Evolutionary conservation across 2,797 vertebrate species (phyloP).

Genomic region (Ficedula albicollis): DNA sequence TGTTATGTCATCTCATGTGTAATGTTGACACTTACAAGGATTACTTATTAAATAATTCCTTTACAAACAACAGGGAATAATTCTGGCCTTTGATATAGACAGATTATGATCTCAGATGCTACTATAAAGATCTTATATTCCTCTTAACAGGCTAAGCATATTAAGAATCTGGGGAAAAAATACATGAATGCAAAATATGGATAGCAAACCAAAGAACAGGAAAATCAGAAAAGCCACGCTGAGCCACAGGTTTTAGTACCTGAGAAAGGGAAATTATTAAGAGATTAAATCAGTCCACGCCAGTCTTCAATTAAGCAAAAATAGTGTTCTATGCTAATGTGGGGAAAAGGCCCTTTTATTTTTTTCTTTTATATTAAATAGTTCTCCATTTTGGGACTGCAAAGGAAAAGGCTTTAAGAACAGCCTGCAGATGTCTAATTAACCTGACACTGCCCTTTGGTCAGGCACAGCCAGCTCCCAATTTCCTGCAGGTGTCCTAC

Average conservation of each 20-base stretch:
- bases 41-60: constrained; percentile 76
- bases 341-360: background rate
- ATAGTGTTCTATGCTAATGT: constrained; percentile 1
- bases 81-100: constrained; percentile 70
- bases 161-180: constrained; percentile 31
- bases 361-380: background rate
- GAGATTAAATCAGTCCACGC: constrained; percentile 13
- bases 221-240: constrained; percentile 33
- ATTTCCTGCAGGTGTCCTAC: constrained; percentile 15
- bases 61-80: constrained; percentile 72
- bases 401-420: background rate
- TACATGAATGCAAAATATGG: constrained; percentile 21
- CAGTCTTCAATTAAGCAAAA: constrained; percentile 44
- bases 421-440: constrained; percentile 28
- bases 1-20: constrained; percentile 66
- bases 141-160: constrained; percentile 38
- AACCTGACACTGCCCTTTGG: background rate
- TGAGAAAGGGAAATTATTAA: constrained; percentile 43
- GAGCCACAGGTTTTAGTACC: constrained; percentile 38
- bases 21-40: constrained; percentile 67
- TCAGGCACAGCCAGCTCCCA: constrained; percentile 10
- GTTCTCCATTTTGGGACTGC: background rate
- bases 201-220: constrained; percentile 31
- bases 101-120: constrained; percentile 68
- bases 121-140: constrained; percentile 46